Percentiles rank a stretch among this genome's conserved stretches.
phyloP scores from a whole-genome alignment of 2,113 vertebrate species.

The Pavo muticus region DNA sequence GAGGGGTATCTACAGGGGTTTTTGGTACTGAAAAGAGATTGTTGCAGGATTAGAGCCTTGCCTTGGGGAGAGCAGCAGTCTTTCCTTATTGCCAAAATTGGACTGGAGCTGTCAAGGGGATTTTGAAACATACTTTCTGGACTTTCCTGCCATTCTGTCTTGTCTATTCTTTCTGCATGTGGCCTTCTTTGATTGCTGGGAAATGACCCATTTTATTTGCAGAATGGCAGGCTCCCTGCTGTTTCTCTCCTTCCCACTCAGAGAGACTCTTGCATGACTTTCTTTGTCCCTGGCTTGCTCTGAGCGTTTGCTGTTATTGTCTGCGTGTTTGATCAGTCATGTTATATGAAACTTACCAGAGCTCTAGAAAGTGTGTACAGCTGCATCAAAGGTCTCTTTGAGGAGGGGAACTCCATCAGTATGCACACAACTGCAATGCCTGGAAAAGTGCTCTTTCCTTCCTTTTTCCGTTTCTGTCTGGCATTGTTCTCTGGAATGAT shows the following conservation, averaged over 20 bases:
- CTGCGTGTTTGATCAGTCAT: not conserved
- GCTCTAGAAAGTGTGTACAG: not conserved
- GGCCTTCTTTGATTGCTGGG: not conserved
- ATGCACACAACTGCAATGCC: not conserved
- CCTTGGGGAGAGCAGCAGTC: rapidly evolving
- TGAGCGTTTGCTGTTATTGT: not conserved
- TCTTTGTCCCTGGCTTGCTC: not conserved
- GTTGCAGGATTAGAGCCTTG: not conserved
- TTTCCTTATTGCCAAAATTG: not conserved
- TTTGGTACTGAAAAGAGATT: not conserved
- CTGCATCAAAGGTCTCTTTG: not conserved
- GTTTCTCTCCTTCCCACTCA: not conserved
- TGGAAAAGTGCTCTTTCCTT: not conserved
- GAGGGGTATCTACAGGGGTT: not conserved
- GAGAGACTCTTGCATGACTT: not conserved
- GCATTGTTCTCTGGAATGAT: not conserved
- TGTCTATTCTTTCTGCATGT: not conserved
- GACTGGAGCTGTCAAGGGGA: not conserved
- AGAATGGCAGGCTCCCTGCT: not conserved
- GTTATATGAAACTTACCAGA: rapidly evolving
- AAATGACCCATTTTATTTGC: not conserved
- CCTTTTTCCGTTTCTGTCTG: not conserved
- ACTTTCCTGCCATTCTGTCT: not conserved
- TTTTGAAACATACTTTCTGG: not conserved
- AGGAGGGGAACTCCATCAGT: not conserved